These are phyloP conservation scores for Vanessa atalanta DNA, from an alignment of 1,140 invertebrate species.

Conservation along the genomic window DNA sequence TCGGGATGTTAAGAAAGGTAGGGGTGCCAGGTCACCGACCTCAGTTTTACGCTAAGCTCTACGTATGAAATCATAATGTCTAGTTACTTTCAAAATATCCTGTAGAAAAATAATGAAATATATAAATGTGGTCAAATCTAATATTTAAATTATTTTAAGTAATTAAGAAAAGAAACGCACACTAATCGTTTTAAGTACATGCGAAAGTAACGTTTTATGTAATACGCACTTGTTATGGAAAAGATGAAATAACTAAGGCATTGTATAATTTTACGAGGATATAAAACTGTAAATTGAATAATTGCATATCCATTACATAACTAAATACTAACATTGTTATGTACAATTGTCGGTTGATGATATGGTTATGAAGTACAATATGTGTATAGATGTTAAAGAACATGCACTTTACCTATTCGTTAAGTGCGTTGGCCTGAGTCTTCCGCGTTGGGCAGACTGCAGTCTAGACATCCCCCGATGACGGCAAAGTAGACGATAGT, in stretches of 20 bases:
- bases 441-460: slow-evolving; percentile 45
- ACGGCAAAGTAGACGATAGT: slow-evolving; percentile 1
- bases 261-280: not conserved
- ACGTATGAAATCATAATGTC: slow-evolving; percentile 49
- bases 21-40: slow-evolving; percentile 69
- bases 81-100: slow-evolving; percentile 20
- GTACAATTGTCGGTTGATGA: not conserved
- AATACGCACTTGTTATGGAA: not conserved
- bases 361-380: not conserved
- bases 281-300: not conserved
- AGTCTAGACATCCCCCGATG: slow-evolving; percentile 26
- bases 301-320: not conserved
- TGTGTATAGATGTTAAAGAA: not conserved
- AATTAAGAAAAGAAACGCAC: not conserved
- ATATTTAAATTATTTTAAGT: not conserved
- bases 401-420: slow-evolving; percentile 1
- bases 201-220: not conserved
- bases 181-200: not conserved
- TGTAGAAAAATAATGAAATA: not conserved
- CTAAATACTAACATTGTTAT: not conserved
- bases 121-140: not conserved
- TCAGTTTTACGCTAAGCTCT: slow-evolving; percentile 49
- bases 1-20: slow-evolving; percentile 54
- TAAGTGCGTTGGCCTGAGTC: slow-evolving; percentile 54
- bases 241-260: not conserved